Base-by-base conservation (phyloP, 1,140 invertebrate genomes). In the Eueides isabella region DNA sequence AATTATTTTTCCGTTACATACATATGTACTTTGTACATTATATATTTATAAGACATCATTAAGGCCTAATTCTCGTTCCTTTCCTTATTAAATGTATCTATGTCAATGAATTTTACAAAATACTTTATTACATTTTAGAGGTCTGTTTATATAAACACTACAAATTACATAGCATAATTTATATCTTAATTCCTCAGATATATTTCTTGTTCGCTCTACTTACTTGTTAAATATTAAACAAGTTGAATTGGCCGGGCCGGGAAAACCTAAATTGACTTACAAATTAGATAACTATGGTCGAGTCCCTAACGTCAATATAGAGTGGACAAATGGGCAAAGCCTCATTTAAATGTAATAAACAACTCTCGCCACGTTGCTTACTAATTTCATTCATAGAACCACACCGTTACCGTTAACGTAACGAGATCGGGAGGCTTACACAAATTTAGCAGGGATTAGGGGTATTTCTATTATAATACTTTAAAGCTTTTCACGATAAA, bases 221-320 rank as follows among this genome's bases (percentile, higher is more conserved):
- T 55, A 26, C 48, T 55, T 41, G 38, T 41, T 55, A 55, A 55
- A 55, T 55, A 55, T 55, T 55, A 55, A 55, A 55, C 19, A 55
- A 55, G 23, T 55, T 23, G 48, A 55, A 26, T 23, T 16, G 35
- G 16, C 12, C 6, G 6, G 69, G 16, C 44, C 35, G 61, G 26
- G 68, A 68, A 75, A 71, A 62, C 69, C 55, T 31, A 31, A 61
- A 75, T 71, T 75, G 74, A 71, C 64, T 75, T 75, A 33, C 74
- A 71, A 71, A 75, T 71, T 69, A 75, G 74, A 33, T 30, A 61
- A 35, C 35, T 23, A 71, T 71, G 30, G 35, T 12, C 44, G 44
- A 71, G 35, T 29, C 38, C 44, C 64, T 55, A 48, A 48, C 11
- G 65, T 55, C 66, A 67, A 69, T 61, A 33, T n/a, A 16, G 26